Percentiles rank a stretch among this genome's conserved stretches.
Evolutionary conservation across 2,888 invertebrate genomes (phyloP).

Genomic region (Drosophila paramelanica): DNA sequence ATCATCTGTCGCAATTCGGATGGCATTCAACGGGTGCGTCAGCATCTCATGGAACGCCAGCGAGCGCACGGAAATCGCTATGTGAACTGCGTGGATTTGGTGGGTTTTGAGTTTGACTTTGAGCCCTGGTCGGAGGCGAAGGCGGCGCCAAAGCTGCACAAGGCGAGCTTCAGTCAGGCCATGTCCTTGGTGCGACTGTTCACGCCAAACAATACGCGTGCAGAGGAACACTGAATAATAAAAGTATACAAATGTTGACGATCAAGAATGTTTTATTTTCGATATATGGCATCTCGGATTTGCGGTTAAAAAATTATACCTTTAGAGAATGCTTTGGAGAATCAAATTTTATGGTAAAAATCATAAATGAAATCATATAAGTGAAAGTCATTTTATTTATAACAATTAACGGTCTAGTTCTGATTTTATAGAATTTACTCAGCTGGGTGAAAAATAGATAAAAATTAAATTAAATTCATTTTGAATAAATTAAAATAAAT

Average conservation of each 20-base stretch:
- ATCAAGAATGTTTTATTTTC: not conserved
- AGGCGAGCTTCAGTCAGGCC: conserved; percentile 50
- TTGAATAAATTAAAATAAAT: too few relatives aligned
- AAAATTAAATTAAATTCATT: too few relatives aligned
- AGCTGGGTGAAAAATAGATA: too few relatives aligned
- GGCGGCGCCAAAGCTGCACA: conserved; percentile 52
- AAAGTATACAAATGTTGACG: not conserved
- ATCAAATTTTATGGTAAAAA: too few relatives aligned
- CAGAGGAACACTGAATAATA: not conserved
- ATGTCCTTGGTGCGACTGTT: conserved; percentile 62
- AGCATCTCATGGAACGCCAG: conserved; percentile 89
- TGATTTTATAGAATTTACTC: too few relatives aligned
- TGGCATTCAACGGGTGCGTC: conserved; percentile 87
- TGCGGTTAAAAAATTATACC: too few relatives aligned
- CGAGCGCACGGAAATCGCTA: conserved; percentile 86
- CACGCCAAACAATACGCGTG: not conserved
- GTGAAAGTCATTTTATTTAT: too few relatives aligned
- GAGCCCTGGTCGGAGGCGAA: conserved; percentile 86
- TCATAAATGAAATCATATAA: too few relatives aligned
- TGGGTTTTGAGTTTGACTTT: conserved; percentile 87
- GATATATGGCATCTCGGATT: too few relatives aligned
- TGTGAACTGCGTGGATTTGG: conserved; percentile 88
- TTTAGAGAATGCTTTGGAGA: too few relatives aligned
- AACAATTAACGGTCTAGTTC: too few relatives aligned
- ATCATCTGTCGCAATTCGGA: conserved; percentile 92